Percentiles rank a stretch among this genome's conserved stretches.
Conservation (phyloP, 1,140 invertebrate species). For the Lasaia peninsularis region DNA sequence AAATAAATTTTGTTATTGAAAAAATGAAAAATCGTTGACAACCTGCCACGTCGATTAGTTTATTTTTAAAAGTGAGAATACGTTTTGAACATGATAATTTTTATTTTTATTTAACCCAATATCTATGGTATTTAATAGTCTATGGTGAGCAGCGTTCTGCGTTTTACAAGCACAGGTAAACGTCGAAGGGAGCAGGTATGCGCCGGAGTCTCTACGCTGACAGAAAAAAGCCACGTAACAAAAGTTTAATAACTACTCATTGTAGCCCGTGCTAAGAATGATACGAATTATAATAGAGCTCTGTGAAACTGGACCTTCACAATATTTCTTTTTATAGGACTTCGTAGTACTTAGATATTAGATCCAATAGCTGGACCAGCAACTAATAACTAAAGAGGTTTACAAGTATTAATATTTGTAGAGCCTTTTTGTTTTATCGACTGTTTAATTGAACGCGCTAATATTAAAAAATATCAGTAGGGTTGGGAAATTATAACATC, state of each 20-base stretch:
- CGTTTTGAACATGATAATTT: no score
- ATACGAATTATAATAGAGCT: conserved; percentile 53
- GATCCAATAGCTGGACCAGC: conserved; percentile 26
- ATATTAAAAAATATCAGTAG: no score
- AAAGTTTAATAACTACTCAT: conserved; percentile 63
- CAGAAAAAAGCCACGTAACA: conserved; percentile 56
- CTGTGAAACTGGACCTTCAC: conserved; percentile 38
- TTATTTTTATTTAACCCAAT: no score
- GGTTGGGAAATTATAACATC: no score
- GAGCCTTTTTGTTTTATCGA: not conserved
- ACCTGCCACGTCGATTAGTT: no score
- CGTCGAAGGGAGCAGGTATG: conserved; percentile 63
- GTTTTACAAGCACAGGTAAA: conserved; percentile 62
- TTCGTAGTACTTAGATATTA: conserved; percentile 17
- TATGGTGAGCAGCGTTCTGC: conserved; percentile 36
- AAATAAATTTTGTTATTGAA: no score
- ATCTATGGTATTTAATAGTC: conserved; percentile 18
- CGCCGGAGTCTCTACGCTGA: conserved; percentile 39
- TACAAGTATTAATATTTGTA: no score
- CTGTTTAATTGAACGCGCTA: no score
- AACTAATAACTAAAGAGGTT: no score
- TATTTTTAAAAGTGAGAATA: no score
- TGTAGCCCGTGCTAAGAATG: conserved; percentile 49
- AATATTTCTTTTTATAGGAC: conserved; percentile 31
- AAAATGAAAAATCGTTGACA: no score